Conservation (phyloP, 2,113 vertebrate species). For the Etia nguti region DNA sequence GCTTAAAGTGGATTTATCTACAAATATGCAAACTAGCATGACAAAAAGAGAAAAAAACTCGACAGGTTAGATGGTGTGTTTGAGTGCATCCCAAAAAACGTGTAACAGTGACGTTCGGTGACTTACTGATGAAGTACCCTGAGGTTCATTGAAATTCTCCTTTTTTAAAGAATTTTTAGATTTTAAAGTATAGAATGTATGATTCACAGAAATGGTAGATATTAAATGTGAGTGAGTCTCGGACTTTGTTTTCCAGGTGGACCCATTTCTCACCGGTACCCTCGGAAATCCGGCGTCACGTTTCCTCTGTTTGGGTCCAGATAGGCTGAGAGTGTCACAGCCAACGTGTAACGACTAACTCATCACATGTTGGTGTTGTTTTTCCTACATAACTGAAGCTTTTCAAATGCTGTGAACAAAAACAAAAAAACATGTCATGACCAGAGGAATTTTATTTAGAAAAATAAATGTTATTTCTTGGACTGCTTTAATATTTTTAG, state of each 20-base stretch:
- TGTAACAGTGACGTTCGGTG: not conserved
- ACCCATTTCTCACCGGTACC: not conserved
- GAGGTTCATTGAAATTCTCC: not conserved
- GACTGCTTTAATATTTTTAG: not conserved
- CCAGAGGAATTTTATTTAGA: not conserved
- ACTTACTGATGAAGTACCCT: not conserved
- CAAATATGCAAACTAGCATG: not conserved
- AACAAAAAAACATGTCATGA: fast-evolving
- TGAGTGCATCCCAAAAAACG: not conserved
- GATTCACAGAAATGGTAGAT: not conserved
- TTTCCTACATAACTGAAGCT: not conserved
- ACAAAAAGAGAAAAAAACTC: not conserved
- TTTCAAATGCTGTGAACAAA: not conserved
- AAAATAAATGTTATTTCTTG: conserved; percentile 8
- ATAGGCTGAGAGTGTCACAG: not conserved
- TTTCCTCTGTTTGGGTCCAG: conserved; percentile 49
- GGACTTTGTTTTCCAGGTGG: not conserved
- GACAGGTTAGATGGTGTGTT: not conserved
- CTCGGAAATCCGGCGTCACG: not conserved
- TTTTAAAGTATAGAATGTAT: not conserved
- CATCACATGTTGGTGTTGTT: not conserved
- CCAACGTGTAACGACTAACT: not conserved
- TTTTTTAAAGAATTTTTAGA: not conserved
- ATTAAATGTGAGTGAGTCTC: not conserved
- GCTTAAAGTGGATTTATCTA: not conserved